phyloP scores from a whole-genome alignment of 2,113 vertebrate genomes.

The Prunella fulvescens region DNA sequence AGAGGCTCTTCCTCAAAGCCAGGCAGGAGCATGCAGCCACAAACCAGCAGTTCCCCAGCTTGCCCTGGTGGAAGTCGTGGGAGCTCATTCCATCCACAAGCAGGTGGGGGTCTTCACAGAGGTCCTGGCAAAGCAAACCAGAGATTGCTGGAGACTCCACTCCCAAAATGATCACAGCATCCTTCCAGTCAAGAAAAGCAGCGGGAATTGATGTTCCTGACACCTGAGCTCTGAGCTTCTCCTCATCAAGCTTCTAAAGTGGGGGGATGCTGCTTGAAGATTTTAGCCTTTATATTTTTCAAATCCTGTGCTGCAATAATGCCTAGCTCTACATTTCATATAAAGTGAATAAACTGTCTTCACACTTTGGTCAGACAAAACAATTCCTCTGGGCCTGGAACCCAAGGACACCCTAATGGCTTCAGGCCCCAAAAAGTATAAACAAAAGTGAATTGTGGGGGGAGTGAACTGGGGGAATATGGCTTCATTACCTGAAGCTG shows the following conservation, averaged over 20 bases:
- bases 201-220: background rate
- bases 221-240: background rate
- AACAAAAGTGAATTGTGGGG: background rate
- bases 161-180: background rate
- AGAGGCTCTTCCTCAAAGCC: slow-evolving; percentile 81
- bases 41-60: slow-evolving; percentile 90
- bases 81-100: slow-evolving; percentile 88
- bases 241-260: background rate
- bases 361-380: background rate
- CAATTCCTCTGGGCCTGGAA: background rate
- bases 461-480: background rate
- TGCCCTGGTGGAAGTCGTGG: slow-evolving; percentile 88
- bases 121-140: slow-evolving; percentile 75
- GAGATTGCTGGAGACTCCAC: background rate
- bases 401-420: background rate
- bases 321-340: background rate
- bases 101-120: slow-evolving; percentile 78
- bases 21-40: slow-evolving; percentile 90
- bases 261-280: background rate
- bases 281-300: background rate
- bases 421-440: background rate
- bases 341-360: background rate
- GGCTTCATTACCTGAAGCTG: background rate
- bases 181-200: background rate
- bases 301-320: background rate